Conservation (phyloP, 2,113 vertebrate species). For the Dipodomys stephensi region DNA sequence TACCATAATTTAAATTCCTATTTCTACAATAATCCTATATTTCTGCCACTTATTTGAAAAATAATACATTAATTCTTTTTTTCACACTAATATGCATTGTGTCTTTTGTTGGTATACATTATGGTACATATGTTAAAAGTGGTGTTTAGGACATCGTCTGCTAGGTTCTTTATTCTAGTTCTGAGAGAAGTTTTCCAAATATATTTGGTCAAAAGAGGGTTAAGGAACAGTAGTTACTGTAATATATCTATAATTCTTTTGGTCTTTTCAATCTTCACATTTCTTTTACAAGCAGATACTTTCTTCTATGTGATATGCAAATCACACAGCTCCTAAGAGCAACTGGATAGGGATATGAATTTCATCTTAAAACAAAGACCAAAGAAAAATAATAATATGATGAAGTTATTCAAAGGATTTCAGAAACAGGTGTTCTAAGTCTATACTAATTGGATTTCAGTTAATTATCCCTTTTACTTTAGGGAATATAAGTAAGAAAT, state of each 20-base stretch:
- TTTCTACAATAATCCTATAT: background rate
- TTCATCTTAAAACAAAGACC: slow-evolving; percentile 89
- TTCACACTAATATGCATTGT: background rate
- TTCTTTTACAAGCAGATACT: slow-evolving; percentile 84
- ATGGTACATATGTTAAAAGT: slow-evolving; percentile 1
- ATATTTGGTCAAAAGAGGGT: slow-evolving; percentile 77
- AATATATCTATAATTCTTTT: slow-evolving; percentile 74
- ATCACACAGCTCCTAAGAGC: slow-evolving; percentile 83
- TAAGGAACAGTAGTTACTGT: slow-evolving; percentile 78
- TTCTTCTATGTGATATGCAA: slow-evolving; percentile 85
- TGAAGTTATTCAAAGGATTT: slow-evolving; percentile 89
- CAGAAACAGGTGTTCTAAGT: slow-evolving; percentile 90
- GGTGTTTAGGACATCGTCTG: no score
- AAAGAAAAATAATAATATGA: slow-evolving; percentile 81
- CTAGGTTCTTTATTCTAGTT: background rate
- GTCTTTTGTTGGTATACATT: slow-evolving; percentile 24
- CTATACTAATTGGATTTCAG: slow-evolving; percentile 89
- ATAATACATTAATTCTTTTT: background rate
- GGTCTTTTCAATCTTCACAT: slow-evolving; percentile 84
- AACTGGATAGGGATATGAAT: slow-evolving; percentile 85
- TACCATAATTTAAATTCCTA: background rate
- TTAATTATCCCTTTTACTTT: slow-evolving; percentile 89
- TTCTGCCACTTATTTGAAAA: slow-evolving; percentile 17
- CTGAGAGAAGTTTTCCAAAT: slow-evolving; percentile 45
- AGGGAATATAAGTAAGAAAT: slow-evolving; percentile 85